Evolutionary conservation across 2,888 invertebrate genomes (phyloP).

Genomic region (Stenodera caucasica): DNA sequence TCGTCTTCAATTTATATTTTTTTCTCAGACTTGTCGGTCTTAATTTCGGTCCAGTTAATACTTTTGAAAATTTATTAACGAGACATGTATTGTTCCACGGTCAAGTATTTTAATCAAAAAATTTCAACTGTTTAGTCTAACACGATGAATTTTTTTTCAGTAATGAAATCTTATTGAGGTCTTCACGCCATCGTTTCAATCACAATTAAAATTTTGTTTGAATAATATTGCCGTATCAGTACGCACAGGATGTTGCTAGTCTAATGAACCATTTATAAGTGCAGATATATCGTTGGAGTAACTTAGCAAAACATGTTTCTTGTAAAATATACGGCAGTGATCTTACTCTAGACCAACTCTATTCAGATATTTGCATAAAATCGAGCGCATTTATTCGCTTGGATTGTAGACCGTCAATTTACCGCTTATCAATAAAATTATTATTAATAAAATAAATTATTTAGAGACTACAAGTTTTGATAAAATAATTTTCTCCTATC

Average conservation of each 20-base stretch:
- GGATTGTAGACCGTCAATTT: background rate
- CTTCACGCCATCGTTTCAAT: background rate
- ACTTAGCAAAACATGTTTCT: constrained; percentile 23
- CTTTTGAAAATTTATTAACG: constrained; percentile 22
- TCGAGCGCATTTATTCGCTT: background rate
- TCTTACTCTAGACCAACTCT: background rate
- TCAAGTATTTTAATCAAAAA: constrained; percentile 13
- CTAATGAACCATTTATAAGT: constrained; percentile 28
- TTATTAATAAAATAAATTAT: background rate
- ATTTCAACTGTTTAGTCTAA: background rate
- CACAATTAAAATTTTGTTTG: constrained; percentile 12
- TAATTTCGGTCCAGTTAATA: constrained; percentile 28
- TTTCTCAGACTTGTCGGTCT: constrained; percentile 28
- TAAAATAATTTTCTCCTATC: background rate
- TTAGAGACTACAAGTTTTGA: background rate
- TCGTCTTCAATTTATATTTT: constrained; percentile 28
- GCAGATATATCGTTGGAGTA: constrained; percentile 26
- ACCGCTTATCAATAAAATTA: background rate
- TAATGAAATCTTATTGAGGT: background rate
- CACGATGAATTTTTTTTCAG: background rate
- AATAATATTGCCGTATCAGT: constrained; percentile 22
- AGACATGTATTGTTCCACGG: constrained; percentile 10
- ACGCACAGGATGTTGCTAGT: constrained; percentile 30
- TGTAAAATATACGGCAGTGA: constrained; percentile 19
- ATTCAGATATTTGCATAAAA: constrained; percentile 2